A percentile compares a stretch with the other conserved stretches of the same genome.
phyloP scores from a whole-genome alignment of 1,140 invertebrate species.

The Pseudomyrmex concolor region DNA sequence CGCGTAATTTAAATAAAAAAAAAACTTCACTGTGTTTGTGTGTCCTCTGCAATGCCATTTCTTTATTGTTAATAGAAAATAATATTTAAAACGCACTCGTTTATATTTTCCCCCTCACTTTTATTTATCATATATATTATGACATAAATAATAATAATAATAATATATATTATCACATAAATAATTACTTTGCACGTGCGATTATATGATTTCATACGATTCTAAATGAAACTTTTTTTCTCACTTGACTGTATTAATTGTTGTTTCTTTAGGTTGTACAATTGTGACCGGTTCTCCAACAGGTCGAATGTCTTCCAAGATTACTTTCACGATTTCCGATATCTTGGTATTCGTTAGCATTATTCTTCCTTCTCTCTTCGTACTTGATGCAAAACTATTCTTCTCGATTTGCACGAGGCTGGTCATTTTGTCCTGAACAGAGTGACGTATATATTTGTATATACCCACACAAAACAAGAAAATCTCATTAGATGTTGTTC shows the following conservation, averaged over 20 bases:
- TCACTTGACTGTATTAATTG: background rate
- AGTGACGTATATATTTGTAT: too few species aligned
- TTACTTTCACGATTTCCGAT: slow-evolving; percentile 69
- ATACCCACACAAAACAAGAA: too few species aligned
- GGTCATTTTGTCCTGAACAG: slow-evolving; percentile 65
- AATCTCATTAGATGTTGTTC: too few species aligned
- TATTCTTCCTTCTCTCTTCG: slow-evolving; percentile 66
- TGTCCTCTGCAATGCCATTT: background rate
- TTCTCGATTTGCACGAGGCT: slow-evolving; percentile 73
- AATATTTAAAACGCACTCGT: background rate
- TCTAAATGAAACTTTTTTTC: too few species aligned
- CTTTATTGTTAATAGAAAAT: background rate
- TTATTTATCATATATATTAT: background rate
- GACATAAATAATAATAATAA: background rate
- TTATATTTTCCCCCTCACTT: background rate
- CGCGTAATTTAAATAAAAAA: slow-evolving; percentile 75
- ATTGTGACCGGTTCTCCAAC: slow-evolving; percentile 44
- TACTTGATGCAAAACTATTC: slow-evolving; percentile 71
- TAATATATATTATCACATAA: background rate
- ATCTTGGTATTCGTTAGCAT: slow-evolving; percentile 57
- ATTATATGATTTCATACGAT: too few species aligned
- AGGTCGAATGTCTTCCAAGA: slow-evolving; percentile 62
- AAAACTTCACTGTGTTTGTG: slow-evolving; percentile 47
- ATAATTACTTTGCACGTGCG: background rate
- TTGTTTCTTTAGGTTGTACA: slow-evolving; percentile 37